These are phyloP conservation scores for Rhopalosiphum nymphaeae DNA, from an alignment of 2,888 invertebrate genomes.

Conservation along the genomic window DNA sequence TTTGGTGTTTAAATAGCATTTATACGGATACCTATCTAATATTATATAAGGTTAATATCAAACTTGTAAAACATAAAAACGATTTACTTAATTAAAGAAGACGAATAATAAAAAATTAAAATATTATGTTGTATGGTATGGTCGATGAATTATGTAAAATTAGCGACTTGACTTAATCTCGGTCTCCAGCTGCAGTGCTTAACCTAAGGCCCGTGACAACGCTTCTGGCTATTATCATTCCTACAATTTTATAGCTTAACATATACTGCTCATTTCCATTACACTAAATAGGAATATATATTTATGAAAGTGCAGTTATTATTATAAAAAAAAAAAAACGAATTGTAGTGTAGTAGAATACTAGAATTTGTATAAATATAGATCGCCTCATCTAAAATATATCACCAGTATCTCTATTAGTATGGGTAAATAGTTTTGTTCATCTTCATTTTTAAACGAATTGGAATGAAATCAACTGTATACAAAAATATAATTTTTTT, in stretches of 20 bases:
- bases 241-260: not conserved
- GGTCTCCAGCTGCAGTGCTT: not conserved
- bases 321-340: not conserved
- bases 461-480: not conserved
- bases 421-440: not conserved
- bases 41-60: not conserved
- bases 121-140: not conserved
- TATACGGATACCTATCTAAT: not conserved
- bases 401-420: not conserved
- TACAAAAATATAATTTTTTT: not conserved
- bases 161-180: conserved; percentile 7
- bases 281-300: conserved; percentile 23
- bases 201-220: not conserved
- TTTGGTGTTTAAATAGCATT: not conserved
- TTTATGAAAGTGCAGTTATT: not conserved
- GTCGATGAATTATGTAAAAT: not conserved
- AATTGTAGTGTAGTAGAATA: not conserved
- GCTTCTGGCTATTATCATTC: not conserved
- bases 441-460: not conserved
- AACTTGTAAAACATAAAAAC: not conserved
- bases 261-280: not conserved
- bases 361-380: not conserved
- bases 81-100: not conserved
- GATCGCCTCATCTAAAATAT: not conserved
- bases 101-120: not conserved